Conservation (phyloP, 2,888 invertebrate species). For the Cantharis rustica region DNA sequence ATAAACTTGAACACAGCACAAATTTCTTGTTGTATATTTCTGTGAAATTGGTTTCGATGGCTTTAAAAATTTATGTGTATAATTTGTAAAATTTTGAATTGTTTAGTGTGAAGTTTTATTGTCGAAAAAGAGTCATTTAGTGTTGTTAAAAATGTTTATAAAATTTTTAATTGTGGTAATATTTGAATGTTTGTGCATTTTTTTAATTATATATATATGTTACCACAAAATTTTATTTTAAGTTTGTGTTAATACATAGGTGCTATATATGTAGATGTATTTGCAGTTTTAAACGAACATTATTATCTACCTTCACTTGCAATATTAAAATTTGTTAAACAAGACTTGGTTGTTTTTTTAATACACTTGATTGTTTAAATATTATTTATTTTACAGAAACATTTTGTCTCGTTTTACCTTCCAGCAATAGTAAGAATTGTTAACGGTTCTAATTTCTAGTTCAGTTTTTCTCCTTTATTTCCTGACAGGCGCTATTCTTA, state of each 20-base stretch:
- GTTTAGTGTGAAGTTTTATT: neutral
- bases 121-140: neutral
- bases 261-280: slow-evolving; percentile 1
- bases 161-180: neutral
- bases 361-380: neutral
- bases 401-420: too few relatives aligned
- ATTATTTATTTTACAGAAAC: too few relatives aligned
- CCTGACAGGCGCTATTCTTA: too few relatives aligned
- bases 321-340: slow-evolving; percentile 1
- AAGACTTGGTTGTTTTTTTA: neutral
- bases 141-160: neutral
- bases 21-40: neutral
- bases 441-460: too few relatives aligned
- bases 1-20: neutral
- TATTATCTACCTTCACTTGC: neutral
- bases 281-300: neutral
- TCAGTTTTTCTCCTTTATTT: too few relatives aligned
- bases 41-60: neutral
- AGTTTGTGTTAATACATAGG: slow-evolving; percentile 1
- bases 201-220: neutral
- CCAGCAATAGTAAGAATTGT: too few relatives aligned
- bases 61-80: neutral
- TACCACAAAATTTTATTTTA: neutral
- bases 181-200: neutral
- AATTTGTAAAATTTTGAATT: neutral